These are phyloP conservation scores for Philaenus spumarius DNA, from an alignment of 1,140 invertebrate species.

Conservation along the genomic window DNA sequence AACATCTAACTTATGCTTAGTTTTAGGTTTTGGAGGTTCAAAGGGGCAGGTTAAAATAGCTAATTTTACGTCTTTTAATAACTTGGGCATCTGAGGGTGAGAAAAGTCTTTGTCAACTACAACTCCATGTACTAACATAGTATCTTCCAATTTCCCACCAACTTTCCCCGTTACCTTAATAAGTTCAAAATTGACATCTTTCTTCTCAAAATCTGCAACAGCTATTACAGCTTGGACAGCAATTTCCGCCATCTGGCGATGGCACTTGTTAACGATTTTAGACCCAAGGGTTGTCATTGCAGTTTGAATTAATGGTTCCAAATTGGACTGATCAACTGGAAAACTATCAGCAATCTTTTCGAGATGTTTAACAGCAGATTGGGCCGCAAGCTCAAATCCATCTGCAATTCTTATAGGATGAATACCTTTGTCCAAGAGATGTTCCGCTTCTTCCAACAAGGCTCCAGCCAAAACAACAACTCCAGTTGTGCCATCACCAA, in stretches of 20 bases:
- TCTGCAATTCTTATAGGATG: neutral
- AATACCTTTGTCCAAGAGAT: neutral
- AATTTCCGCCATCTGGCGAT: neutral
- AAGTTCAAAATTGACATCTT: neutral
- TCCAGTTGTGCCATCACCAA: constrained; percentile 8
- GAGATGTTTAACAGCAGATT: neutral
- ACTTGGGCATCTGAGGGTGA: neutral
- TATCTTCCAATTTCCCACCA: neutral
- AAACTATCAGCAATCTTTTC: constrained; percentile 49
- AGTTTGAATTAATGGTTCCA: constrained; percentile 73
- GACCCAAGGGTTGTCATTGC: neutral
- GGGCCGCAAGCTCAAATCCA: neutral
- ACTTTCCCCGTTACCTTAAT: neutral
- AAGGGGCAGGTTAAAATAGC: neutral
- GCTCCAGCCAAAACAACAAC: constrained; percentile 7
- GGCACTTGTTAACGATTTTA: neutral
- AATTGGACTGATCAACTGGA: constrained; percentile 71
- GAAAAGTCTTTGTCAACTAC: neutral
- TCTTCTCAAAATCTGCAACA: neutral
- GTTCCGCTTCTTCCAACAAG: neutral
- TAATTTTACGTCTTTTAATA: neutral
- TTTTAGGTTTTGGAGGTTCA: neutral
- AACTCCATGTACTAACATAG: neutral
- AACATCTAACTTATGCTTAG: neutral
- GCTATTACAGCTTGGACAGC: neutral